Evolutionary conservation across 2,888 invertebrate species (phyloP).

Genomic region (Drosophila meridiana): DNA sequence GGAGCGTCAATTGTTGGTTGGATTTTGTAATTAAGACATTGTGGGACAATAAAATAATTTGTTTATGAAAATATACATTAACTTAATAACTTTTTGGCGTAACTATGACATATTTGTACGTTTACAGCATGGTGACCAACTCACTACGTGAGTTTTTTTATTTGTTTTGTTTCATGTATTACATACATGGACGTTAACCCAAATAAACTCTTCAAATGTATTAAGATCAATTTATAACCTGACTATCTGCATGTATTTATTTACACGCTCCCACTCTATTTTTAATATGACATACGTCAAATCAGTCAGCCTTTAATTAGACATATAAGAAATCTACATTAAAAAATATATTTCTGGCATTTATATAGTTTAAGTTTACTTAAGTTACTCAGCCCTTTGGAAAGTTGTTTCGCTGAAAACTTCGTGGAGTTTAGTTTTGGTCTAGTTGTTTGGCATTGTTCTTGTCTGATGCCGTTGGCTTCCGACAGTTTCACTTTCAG

Average conservation of each 20-base stretch:
- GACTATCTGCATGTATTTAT: neutral
- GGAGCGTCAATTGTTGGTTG: constrained; percentile 30
- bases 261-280: neutral
- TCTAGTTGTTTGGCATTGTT: constrained; percentile 73
- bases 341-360: neutral
- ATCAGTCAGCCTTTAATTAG: neutral
- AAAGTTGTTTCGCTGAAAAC: neutral
- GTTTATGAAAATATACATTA: constrained; percentile 57
- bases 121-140: neutral
- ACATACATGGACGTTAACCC: neutral
- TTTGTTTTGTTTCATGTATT: neutral
- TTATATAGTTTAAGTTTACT: neutral
- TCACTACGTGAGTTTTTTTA: neutral
- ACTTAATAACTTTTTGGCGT: constrained; percentile 42
- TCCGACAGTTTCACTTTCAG: constrained; percentile 5
- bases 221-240: neutral
- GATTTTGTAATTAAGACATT: constrained; percentile 62
- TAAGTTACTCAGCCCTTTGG: neutral
- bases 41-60: constrained; percentile 56
- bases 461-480: constrained; percentile 58
- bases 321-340: neutral
- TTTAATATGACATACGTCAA: neutral
- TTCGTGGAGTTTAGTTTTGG: constrained; percentile 40
- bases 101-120: constrained; percentile 45
- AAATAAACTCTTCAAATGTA: neutral